Base-by-base conservation (phyloP, 2,888 invertebrate genomes). In the Axea sp. region DNA sequence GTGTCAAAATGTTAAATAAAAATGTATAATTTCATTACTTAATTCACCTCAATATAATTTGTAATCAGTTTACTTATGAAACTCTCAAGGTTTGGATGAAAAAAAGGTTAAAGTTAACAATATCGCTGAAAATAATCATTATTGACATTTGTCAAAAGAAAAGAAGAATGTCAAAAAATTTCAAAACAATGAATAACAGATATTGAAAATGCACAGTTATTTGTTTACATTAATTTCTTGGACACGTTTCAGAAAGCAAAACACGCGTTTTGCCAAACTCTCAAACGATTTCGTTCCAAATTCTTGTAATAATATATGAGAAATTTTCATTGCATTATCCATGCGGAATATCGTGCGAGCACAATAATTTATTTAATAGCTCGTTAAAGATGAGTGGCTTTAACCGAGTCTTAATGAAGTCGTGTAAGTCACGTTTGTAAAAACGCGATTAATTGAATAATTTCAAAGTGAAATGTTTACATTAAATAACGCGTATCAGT, bases 171-270 rank as follows among this genome's bases (percentile, higher is more conserved):
- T 45, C 3, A 22, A 14, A 4, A 39, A 24, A 41, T 37, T 45
- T 26, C 19, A 31, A n/a, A n/a, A n/a, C n/a, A 62, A 55, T 33
- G 59, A 43, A 35, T 49, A 62, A 45, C 49, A 43, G 43, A 12
- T 73, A 65, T 67, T 39, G 60, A 43, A 68, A 57, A 49, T 62
- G 55, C 17, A 4, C 12, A 17, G 45, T 49, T 57, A 73, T 73
- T 73, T 64, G 68, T 68, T 68, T 68, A 57, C 68, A 51, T 73
- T 68, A 49, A 62, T 73, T 62, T 73, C 68, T 73, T 73, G 73
- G 68, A 73, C 57, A 15, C 31, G 57, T 55, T 68, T 62, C 73
- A 68, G 49, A 62, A 55, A 57, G 55, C 49, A 55, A 47, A 49
- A 57, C 60, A 62, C 15, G 14, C 30, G 19, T 15, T 12, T 22